phyloP scores from a whole-genome alignment of 2,888 invertebrate genomes.

The Patella pellucida region DNA sequence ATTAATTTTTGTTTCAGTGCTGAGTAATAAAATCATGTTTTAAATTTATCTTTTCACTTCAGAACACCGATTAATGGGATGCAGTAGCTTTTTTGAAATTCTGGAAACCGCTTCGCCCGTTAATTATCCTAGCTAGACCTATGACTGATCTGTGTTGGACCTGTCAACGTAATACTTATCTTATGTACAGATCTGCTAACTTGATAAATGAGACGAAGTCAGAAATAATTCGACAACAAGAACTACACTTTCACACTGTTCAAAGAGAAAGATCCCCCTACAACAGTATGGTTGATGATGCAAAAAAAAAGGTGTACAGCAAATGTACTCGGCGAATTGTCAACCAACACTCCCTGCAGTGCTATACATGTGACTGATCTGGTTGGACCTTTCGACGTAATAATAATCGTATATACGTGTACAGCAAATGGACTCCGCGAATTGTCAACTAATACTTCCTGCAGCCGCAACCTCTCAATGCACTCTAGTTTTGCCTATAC shows the following conservation, averaged over 20 bases:
- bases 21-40: too few species aligned
- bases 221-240: not conserved
- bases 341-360: too few species aligned
- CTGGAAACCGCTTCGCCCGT: conserved; percentile 25
- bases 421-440: not conserved
- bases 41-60: not conserved
- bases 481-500: conserved; percentile 45
- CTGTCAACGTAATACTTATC: conserved; percentile 29
- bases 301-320: too few species aligned
- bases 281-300: not conserved
- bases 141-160: conserved; percentile 37
- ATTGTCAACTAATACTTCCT: not conserved
- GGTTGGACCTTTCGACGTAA: too few species aligned
- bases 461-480: not conserved
- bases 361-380: too few species aligned
- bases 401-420: too few species aligned
- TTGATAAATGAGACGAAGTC: conserved; percentile 14
- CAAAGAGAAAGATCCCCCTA: conserved; percentile 16
- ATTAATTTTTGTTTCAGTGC: too few species aligned
- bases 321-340: too few species aligned
- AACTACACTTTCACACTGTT: conserved; percentile 15
- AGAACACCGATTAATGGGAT: not conserved
- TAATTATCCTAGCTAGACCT: conserved; percentile 24
- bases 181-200: conserved; percentile 19
- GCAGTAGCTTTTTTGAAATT: not conserved